These are phyloP conservation scores for Eupithecia vulgata DNA, from an alignment of 2,888 invertebrate genomes.

Conservation along the genomic window DNA sequence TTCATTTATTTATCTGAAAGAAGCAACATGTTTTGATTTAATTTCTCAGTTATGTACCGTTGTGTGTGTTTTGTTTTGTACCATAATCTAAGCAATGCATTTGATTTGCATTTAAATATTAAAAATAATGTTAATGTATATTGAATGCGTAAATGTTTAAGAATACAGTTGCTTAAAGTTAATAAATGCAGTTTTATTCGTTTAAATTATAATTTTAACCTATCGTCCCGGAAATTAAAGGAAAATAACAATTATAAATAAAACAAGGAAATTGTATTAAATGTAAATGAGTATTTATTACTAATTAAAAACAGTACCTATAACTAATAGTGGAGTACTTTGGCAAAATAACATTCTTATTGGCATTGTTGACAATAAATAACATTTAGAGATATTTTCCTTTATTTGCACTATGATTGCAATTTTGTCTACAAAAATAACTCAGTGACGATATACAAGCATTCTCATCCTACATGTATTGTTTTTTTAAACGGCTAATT, in stretches of 20 bases:
- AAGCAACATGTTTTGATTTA: constrained; percentile 4
- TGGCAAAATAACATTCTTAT: constrained; percentile 26
- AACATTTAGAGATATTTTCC: background rate
- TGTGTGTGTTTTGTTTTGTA: constrained; percentile 6
- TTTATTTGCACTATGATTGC: background rate
- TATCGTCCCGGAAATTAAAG: background rate
- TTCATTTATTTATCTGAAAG: background rate
- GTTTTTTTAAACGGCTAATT: background rate
- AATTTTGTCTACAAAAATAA: background rate
- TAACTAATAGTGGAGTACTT: constrained; percentile 25
- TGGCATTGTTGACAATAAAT: constrained; percentile 20
- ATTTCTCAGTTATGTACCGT: no score
- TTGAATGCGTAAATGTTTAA: constrained; percentile 18
- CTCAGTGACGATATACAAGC: background rate
- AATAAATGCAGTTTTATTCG: constrained; percentile 18
- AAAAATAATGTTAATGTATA: constrained; percentile 13
- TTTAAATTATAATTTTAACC: constrained; percentile 7
- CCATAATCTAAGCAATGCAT: constrained; percentile 15
- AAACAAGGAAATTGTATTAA: constrained; percentile 8
- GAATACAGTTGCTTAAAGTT: constrained; percentile 27
- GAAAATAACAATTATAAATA: constrained; percentile 13
- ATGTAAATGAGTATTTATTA: constrained; percentile 30
- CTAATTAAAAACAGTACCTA: constrained; percentile 12
- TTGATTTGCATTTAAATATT: constrained; percentile 29
- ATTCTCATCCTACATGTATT: background rate